Conservation (phyloP, 2,113 vertebrate species). For the Hydrochoerus hydrochaeris region DNA sequence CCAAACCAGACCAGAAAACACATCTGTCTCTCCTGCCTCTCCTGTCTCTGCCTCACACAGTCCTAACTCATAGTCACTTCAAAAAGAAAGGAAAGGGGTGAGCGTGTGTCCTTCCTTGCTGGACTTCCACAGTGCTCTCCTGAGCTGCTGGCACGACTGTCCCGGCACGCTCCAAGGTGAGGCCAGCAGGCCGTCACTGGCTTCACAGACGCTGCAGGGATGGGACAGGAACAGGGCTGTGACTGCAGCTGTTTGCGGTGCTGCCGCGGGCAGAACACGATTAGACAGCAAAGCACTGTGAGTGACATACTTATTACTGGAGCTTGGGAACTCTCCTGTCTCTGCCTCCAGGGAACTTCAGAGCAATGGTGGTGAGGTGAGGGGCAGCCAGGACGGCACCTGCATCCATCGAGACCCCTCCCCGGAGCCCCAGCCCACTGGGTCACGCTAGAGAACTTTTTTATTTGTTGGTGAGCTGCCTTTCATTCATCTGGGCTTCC, state of each 20-base stretch:
- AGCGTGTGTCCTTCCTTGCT: rapidly evolving
- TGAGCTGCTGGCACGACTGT: rapidly evolving
- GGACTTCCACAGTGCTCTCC: rapidly evolving
- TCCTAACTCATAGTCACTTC: background rate
- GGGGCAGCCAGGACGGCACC: background rate
- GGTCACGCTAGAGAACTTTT: background rate
- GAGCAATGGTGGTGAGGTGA: background rate
- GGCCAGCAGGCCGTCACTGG: background rate
- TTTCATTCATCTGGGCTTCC: background rate
- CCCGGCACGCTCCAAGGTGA: rapidly evolving
- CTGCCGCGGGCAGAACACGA: rapidly evolving
- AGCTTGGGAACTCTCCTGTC: background rate
- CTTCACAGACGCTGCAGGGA: background rate
- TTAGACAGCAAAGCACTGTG: background rate
- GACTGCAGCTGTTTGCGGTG: background rate
- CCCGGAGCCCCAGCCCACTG: background rate
- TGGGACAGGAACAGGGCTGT: rapidly evolving
- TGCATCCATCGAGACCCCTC: background rate
- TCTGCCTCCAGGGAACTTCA: background rate
- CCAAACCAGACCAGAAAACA: background rate
- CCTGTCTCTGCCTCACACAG: background rate
- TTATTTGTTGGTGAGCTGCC: background rate
- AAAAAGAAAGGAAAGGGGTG: background rate
- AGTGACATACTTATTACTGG: background rate
- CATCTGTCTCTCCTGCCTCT: background rate